Evolutionary conservation across 35 echinoderm and acorn worm genomes (phyloP).

Genomic region (Anneissia japonica): DNA sequence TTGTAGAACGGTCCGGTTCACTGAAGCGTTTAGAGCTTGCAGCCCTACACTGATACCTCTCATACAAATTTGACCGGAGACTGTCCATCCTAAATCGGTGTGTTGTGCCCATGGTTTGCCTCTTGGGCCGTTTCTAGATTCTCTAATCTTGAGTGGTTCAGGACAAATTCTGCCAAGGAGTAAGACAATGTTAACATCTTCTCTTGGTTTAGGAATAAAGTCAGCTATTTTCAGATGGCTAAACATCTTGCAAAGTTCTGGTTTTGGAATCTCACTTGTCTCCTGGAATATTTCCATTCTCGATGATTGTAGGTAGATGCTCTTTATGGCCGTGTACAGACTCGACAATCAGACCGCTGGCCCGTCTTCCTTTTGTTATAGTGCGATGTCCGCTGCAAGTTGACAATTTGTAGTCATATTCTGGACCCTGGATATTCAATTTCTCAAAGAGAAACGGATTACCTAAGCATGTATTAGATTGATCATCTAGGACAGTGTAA

Average conservation of each 20-base stretch:
- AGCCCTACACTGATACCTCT: not conserved
- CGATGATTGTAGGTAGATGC: constrained; percentile 24
- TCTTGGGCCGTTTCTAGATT: constrained; percentile 10
- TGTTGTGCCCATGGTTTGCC: constrained; percentile 27
- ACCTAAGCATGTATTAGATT: too few relatives aligned
- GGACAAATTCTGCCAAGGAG: constrained; percentile 29
- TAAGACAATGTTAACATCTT: not conserved
- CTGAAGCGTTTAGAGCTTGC: not conserved
- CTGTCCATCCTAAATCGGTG: constrained; percentile 28
- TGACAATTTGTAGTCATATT: not conserved
- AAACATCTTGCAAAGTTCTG: constrained; percentile 25
- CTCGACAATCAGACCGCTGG: constrained; percentile 10
- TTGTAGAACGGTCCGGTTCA: not conserved
- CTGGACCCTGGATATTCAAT: too few relatives aligned
- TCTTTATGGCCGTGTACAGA: constrained; percentile 27
- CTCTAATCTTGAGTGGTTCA: constrained; percentile 30
- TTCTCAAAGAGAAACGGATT: too few relatives aligned
- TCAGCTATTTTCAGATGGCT: constrained; percentile 1
- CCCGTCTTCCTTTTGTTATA: constrained; percentile 3
- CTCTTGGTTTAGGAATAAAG: not conserved
- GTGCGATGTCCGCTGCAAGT: constrained; percentile 15
- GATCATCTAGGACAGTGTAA: too few relatives aligned
- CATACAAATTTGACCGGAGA: constrained; percentile 16
- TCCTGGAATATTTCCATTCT: constrained; percentile 31
- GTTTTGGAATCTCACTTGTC: constrained; percentile 44